Conservation (phyloP, 2,113 vertebrate species). For the Ardeotis arabs region DNA sequence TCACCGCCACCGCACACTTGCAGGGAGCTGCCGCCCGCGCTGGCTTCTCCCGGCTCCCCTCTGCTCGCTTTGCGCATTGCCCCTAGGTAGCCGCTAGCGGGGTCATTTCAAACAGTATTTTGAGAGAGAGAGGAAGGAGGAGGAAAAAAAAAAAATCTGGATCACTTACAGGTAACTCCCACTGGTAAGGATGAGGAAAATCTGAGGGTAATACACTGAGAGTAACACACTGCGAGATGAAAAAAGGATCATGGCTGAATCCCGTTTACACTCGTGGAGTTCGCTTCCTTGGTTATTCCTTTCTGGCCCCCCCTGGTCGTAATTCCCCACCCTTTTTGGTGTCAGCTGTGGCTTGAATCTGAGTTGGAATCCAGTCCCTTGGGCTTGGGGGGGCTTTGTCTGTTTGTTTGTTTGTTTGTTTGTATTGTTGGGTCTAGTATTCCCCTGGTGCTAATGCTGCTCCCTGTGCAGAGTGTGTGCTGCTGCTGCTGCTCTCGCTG, state of each 20-base stretch:
- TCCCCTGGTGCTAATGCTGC: constrained; percentile 77
- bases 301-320: constrained; percentile 59
- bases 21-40: constrained; percentile 35
- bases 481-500: constrained; percentile 62
- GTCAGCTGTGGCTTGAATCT: constrained; percentile 65
- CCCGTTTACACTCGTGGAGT: constrained; percentile 71
- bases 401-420: constrained; percentile 63
- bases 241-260: constrained; percentile 91
- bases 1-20: constrained; percentile 31
- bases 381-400: constrained; percentile 55
- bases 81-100: constrained; percentile 26
- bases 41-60: constrained; percentile 44
- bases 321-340: constrained; percentile 63
- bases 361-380: constrained; percentile 69
- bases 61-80: constrained; percentile 31
- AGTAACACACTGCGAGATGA: constrained; percentile 93
- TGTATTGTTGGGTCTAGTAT: constrained; percentile 67
- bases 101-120: background rate
- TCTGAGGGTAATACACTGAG: constrained; percentile 96
- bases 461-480: constrained; percentile 81
- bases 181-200: constrained; percentile 97
- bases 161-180: constrained; percentile 93
- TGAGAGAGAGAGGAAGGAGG: background rate
- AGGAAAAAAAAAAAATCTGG: background rate
- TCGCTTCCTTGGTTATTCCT: constrained; percentile 71